Evolutionary conservation across 2,888 invertebrate genomes (phyloP).

Genomic region (Sthenelais limicola): DNA sequence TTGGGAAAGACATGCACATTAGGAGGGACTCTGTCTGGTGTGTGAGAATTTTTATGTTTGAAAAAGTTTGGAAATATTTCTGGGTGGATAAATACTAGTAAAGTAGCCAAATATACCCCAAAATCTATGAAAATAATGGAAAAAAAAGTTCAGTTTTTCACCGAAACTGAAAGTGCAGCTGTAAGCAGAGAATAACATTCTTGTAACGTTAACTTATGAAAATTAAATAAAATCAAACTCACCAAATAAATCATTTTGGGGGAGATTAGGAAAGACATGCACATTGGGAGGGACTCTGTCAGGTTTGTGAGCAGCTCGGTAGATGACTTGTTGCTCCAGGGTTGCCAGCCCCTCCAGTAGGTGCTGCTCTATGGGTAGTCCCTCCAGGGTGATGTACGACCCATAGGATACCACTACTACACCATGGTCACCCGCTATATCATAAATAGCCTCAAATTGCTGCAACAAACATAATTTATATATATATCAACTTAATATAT

Average conservation of each 20-base stretch:
- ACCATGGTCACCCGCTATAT: background rate
- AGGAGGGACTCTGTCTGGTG: too few species aligned
- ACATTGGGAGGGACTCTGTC: slow-evolving; percentile 3
- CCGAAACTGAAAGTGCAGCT: too few species aligned
- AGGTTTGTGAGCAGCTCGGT: background rate
- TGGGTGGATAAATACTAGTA: too few species aligned
- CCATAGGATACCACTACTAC: slow-evolving; percentile 4
- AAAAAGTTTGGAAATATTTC: too few species aligned
- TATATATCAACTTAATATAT: too few species aligned
- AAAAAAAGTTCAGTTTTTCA: too few species aligned
- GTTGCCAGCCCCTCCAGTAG: background rate
- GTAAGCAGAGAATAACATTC: too few species aligned
- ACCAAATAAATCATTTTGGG: slow-evolving; percentile 17
- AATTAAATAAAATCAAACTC: background rate
- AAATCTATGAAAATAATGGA: too few species aligned
- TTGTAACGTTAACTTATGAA: too few species aligned
- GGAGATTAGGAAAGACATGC: background rate
- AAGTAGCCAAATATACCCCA: too few species aligned
- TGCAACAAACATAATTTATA: too few species aligned
- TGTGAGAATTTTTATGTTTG: too few species aligned
- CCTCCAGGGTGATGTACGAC: background rate
- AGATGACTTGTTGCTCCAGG: slow-evolving; percentile 4
- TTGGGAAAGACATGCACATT: background rate
- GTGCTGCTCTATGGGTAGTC: slow-evolving; percentile 5
- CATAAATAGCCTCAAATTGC: background rate